Evolutionary conservation across 2,888 invertebrate genomes (phyloP).

Genomic region (Masnerella sp.): DNA sequence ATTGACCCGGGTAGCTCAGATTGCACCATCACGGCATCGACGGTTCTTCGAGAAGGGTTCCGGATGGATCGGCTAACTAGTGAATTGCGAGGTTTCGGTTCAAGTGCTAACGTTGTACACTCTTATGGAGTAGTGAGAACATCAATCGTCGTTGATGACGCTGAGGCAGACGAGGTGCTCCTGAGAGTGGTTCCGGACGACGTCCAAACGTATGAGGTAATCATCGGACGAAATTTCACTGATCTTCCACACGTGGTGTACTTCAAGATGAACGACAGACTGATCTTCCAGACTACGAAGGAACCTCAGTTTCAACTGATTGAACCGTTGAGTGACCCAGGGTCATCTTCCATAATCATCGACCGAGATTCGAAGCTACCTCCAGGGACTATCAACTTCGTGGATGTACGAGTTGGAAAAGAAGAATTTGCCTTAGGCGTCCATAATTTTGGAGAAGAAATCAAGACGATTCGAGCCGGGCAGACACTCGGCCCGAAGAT

Average conservation of each 20-base stretch:
- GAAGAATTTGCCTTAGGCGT: too few species aligned
- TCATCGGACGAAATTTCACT: slow-evolving; percentile 11
- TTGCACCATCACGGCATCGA: slow-evolving; percentile 56
- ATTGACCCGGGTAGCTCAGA: slow-evolving; percentile 60
- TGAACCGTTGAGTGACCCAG: too few species aligned
- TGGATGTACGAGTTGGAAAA: too few species aligned
- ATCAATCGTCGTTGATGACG: background rate
- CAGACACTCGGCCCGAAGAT: background rate
- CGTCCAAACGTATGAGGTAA: slow-evolving; percentile 11
- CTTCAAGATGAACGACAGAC: background rate
- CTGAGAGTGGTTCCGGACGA: slow-evolving; percentile 13
- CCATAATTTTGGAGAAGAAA: too few species aligned
- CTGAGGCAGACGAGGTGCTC: background rate
- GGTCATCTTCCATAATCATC: too few species aligned
- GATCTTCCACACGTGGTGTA: background rate
- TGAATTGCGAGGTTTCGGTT: slow-evolving; percentile 14
- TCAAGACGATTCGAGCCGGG: background rate
- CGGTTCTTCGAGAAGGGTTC: slow-evolving; percentile 28
- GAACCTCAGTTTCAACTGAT: too few species aligned
- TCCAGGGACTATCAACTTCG: too few species aligned
- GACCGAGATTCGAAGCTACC: too few species aligned
- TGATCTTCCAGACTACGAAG: too few species aligned
- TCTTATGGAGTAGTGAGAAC: slow-evolving; percentile 1
- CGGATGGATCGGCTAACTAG: background rate
- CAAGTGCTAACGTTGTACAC: background rate